Base-by-base conservation (phyloP, 1,140 invertebrate genomes). In the Drosophila arawakana region DNA sequence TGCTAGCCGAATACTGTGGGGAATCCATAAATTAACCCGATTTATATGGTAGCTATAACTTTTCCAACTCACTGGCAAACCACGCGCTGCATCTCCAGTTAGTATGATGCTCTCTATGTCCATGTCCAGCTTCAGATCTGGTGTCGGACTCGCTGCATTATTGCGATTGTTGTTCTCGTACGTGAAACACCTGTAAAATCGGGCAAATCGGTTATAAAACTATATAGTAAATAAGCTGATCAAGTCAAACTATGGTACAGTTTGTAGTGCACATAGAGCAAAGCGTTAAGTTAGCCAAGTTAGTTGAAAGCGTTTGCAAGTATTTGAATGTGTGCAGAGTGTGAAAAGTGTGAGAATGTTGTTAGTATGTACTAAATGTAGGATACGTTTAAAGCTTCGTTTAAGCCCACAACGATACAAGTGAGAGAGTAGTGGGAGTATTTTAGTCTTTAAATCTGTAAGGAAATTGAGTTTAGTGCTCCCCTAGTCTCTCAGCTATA, bases 1-100 rank as follows among this genome's bases (percentile, higher is more conserved):
- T 94, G 93, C 97, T 97, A 0, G 98, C 97, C 86, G 96, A 96
- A 91, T 98, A 98, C 34, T 95, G 94, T 21, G 70, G 77, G 55
- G 68, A 93, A 73, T 74, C 76, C n/a, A 39, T 9, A 73, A 75
- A 7, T 11, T 11, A 46, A 46, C 2, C 1, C 50, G 30, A 11
- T 11, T 1, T 25, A 13, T n/a, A 13, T 25, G 25, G 25, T 30
- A 2, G 3, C 25, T 5, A 34, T 46, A 59, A 8, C 2, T 70
- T 46, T 5, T 0, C 7, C 0, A 1, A 75, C 78, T 78, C 58
- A 92, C 91, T 13, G 80, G 74, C 13, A 76, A 59, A 13, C 81
- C 76, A 10, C 90, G 74, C 0, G 65, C 10, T 0, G 49, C 55
- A 52, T 91, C 91, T 11, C 55, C 73, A 44, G 65, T 52, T 37